Evolutionary conservation across 2,113 vertebrate genomes (phyloP), one percentile per base, ranked within the genome.

Genomic region (Pseudorhombus dupliciocellatus): DNA sequence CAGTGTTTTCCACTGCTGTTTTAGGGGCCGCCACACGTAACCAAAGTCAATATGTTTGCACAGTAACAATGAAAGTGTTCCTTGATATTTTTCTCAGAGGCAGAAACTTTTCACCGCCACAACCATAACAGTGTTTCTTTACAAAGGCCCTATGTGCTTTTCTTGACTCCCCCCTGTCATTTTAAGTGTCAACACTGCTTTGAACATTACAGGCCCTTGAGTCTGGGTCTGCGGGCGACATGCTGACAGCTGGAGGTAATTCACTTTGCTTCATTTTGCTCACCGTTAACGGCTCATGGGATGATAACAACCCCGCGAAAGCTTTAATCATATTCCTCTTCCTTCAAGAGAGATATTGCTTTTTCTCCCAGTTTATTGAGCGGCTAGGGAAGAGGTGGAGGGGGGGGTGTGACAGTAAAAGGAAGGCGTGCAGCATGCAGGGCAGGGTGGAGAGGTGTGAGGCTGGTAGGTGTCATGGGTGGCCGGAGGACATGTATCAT

Each of bases 271-370:
- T 87, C 74, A 80, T 87, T 90, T 79, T 79, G 81, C 78, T 84
- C 55, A 59, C 79, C 79, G 84, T 84, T 86, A 88, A 79, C 75
- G 77, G 84, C 87, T 88, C 88, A 77, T 75, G 76, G 86, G 85
- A 87, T 77, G 85, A 87, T 81, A 86, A 76, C 80, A 18, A 70
- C 69, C n/a, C 67, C 16, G 30, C 76, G 37, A 50, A 75, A 68
- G 58, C 86, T 85, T 90, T 90, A 88, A 92, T 90, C 91, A 89
- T 90, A 90, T 89, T 86, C 82, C 70, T 65, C 72, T 59, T 73
- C 70, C 79, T 91, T 79, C 77, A 75, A 73, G 58, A 88, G 71
- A 81, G 82, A 89, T 90, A 89, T 88, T 86, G 88, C 87, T 86
- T 88, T 89, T 88, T 82, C 80, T 73, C 79, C 57, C 51, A 70